Conservation (phyloP, 2,113 vertebrate genomes). For the Condylura cristata region DNA sequence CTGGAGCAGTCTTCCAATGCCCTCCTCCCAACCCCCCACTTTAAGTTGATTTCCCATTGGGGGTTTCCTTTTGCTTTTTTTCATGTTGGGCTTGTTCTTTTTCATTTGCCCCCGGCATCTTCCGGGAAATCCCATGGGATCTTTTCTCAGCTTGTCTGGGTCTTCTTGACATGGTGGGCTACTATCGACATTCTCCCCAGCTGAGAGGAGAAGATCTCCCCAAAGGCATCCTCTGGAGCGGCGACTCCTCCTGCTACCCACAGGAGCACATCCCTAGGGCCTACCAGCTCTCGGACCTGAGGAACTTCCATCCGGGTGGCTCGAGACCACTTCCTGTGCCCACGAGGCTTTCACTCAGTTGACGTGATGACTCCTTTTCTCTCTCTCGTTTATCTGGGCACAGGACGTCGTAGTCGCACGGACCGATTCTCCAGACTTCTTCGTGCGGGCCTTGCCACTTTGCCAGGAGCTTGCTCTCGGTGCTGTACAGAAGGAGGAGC, state of each 20-base stretch:
- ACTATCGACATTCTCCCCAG: neutral
- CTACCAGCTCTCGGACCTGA: slow-evolving; percentile 4
- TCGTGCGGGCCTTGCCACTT: slow-evolving; percentile 77
- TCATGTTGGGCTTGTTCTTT: neutral
- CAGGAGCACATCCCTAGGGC: neutral
- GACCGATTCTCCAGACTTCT: slow-evolving; percentile 77
- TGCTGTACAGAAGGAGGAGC: slow-evolving; percentile 76
- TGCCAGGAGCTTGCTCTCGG: slow-evolving; percentile 80
- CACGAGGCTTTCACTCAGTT: slow-evolving; percentile 63
- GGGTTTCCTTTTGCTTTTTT: neutral
- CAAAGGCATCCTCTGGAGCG: neutral
- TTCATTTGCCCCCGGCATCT: neutral
- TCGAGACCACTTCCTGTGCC: slow-evolving; percentile 75
- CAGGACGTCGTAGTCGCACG: slow-evolving; percentile 74
- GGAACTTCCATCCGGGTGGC: slow-evolving; percentile 47
- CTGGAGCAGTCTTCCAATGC: neutral
- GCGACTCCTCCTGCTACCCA: neutral
- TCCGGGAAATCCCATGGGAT: neutral
- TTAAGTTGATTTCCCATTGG: neutral
- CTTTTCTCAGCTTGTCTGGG: slow-evolving; percentile 15
- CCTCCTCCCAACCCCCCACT: neutral
- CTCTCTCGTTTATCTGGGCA: slow-evolving; percentile 81
- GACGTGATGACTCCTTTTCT: slow-evolving; percentile 80
- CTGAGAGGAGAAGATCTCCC: neutral
- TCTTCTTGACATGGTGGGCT: slow-evolving; percentile 31